phyloP scores from a whole-genome alignment of 2,888 invertebrate species.

The Campopleginae sp. region DNA sequence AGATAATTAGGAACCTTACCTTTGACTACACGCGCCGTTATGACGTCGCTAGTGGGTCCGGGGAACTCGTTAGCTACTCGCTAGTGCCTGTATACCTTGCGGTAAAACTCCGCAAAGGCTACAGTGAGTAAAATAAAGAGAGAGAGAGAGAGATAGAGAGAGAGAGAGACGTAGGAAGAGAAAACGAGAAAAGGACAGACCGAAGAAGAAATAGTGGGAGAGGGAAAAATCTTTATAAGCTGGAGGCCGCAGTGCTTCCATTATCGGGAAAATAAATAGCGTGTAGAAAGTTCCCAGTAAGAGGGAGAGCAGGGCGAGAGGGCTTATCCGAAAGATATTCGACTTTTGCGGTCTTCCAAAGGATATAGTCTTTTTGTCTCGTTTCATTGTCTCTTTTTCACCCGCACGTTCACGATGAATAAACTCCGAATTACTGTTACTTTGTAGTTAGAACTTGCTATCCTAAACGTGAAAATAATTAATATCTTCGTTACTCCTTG shows the following conservation, averaged over 20 bases:
- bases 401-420: background rate
- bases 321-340: conserved; percentile 37
- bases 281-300: background rate
- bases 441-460: background rate
- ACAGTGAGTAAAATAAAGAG: conserved; percentile 11
- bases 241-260: conserved; percentile 35
- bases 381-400: conserved; percentile 27
- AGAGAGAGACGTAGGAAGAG: background rate
- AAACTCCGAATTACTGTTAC: conserved; percentile 21
- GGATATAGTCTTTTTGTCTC: conserved; percentile 6
- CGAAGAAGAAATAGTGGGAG: background rate
- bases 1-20: conserved; percentile 62
- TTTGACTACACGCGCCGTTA: conserved; percentile 58
- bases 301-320: background rate
- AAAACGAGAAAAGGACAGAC: conserved; percentile 7
- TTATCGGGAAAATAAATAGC: conserved; percentile 59
- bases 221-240: conserved; percentile 42
- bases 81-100: conserved; percentile 43
- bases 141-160: background rate
- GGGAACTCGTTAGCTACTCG: conserved; percentile 62
- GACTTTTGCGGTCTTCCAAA: conserved; percentile 41
- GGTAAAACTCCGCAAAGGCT: conserved; percentile 51
- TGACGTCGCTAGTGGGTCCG: conserved; percentile 53
- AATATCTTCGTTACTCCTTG: conserved; percentile 6
- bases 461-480: conserved; percentile 27